Base-by-base conservation (phyloP, 2,888 invertebrate genomes). In the Drosophila borborema region DNA sequence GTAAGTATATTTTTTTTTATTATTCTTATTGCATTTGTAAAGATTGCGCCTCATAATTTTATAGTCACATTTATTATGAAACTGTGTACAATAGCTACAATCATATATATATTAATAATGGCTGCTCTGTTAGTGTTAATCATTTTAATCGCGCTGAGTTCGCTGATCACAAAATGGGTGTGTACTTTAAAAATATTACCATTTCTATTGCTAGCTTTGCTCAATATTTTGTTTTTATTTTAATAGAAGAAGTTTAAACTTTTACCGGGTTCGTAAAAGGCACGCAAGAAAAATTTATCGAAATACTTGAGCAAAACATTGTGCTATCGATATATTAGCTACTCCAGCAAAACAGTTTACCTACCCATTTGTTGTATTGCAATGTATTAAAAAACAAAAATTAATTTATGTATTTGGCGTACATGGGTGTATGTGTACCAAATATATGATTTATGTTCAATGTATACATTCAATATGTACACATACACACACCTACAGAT, bases 1-100 rank as follows among this genome's bases (percentile, higher is more conserved):
- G 77, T 78, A 60, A 77, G 77, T 80, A 49, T 16, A 31, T 7
- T 16, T n/a, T 12, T 16, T 23, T 3, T 0, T 4, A 23, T 8
- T 53, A 28, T 28, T 28, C 28, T 1, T 2, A 43, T 65, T 20
- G 4, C 8, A n/a, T n/a, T 45, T 31, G 0, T 43, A 2, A 36
- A 46, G 8, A 18, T 51, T 14, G 12, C 23, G 9, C 1, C 14
- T 45, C 8, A 20, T 14, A 20, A 7, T 20, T 23, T 36, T 10
- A 7, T 28, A 41, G 36, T 7, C 3, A 18, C 2, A 20, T 16
- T 49, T 8, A 36, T 31, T 14, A 63, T 64, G 56, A 40, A 59
- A 20, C 34, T 59, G 14, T 64, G 64, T 28, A 55, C n/a, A 3
- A n/a, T 46, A 59, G 43, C 28, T 46, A 12, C 41, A 36, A 8